Evolutionary conservation across 1,140 invertebrate genomes (phyloP).

Genomic region (Drosophila kikkawai): DNA sequence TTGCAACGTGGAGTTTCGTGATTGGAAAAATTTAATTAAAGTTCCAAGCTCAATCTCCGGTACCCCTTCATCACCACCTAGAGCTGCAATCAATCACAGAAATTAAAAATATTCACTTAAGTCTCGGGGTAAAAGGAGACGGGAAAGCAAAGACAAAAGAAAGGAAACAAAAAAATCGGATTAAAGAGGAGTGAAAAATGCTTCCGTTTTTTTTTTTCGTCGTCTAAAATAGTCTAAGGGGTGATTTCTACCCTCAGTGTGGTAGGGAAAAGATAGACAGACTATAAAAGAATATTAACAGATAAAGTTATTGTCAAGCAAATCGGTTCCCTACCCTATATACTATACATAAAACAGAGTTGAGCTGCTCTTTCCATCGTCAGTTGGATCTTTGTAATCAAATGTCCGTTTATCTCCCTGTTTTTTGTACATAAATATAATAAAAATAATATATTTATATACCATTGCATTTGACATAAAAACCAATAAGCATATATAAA

Average conservation of each 20-base stretch:
- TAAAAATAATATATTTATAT: not conserved
- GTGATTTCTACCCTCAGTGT: too few relatives aligned
- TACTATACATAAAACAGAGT: too few relatives aligned
- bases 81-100: slow-evolving; percentile 56
- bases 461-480: not conserved
- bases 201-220: not conserved
- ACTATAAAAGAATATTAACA: not conserved
- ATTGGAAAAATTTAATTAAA: slow-evolving; percentile 22
- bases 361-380: too few relatives aligned
- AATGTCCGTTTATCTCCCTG: too few relatives aligned
- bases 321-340: not conserved
- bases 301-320: not conserved
- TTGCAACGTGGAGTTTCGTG: not conserved
- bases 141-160: slow-evolving; percentile 15
- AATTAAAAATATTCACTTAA: slow-evolving; percentile 58
- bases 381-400: too few relatives aligned
- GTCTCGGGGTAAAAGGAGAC: not conserved
- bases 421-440: too few relatives aligned
- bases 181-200: not conserved
- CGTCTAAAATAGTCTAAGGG: not conserved
- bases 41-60: slow-evolving; percentile 9
- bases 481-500: not conserved
- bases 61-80: not conserved
- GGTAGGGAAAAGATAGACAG: not conserved
- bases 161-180: not conserved